A percentile compares a stretch with the other conserved stretches of the same genome.
Evolutionary conservation across 2,113 vertebrate species (phyloP).

Genomic region (Eonycteris spelaea): DNA sequence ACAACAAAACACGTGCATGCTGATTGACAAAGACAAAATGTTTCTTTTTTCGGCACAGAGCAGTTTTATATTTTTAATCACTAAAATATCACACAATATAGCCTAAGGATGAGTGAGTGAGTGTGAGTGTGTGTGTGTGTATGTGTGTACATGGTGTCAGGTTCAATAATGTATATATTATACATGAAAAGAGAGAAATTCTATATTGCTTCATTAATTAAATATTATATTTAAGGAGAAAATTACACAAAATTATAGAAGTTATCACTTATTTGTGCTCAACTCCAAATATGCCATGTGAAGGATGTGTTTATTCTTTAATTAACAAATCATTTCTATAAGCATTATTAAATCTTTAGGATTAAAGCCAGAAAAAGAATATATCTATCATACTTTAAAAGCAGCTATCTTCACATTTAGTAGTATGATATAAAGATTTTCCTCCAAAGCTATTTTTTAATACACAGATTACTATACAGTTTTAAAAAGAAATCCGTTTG

Average conservation of each 20-base stretch:
- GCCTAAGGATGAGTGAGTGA: not conserved
- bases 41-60: not conserved
- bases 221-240: not conserved
- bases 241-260: not conserved
- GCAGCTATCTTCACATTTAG: not conserved
- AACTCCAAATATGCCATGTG: not conserved
- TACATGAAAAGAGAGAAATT: not conserved
- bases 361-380: not conserved
- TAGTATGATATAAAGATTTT: not conserved
- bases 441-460: not conserved
- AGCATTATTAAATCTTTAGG: not conserved
- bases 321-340: not conserved
- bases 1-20: not conserved
- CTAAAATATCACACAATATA: not conserved
- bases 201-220: not conserved
- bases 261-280: not conserved
- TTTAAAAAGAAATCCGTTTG: not conserved
- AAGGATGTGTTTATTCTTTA: not conserved
- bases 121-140: not conserved
- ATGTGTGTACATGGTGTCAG: not conserved
- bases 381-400: not conserved
- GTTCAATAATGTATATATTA: not conserved
- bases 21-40: slow-evolving; percentile 19
- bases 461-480: not conserved
- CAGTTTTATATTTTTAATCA: slow-evolving; percentile 19